Evolutionary conservation across 2,113 vertebrate genomes (phyloP), one percentile per base, ranked within the genome.

Genomic region (Paramisgurnus dabryanus): DNA sequence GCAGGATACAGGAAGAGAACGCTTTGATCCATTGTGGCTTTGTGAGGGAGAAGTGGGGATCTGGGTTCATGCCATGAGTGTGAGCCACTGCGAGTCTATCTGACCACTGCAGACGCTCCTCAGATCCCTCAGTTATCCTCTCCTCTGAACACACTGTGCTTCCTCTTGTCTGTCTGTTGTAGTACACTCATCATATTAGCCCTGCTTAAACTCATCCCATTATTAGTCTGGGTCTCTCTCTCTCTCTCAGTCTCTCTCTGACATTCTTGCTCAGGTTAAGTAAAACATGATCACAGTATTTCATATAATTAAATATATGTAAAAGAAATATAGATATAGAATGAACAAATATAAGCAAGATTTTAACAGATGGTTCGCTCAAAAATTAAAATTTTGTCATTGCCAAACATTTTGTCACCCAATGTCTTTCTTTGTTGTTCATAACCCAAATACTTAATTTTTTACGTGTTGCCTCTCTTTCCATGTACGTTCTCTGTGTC

Each of bases 1-100:
- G 76, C 82, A 72, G 78, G 76, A 81, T 88, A 85, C 87, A 86
- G 82, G 82, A 68, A 84, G 74, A 49, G 82, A 87, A 88, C 87
- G 86, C 84, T 87, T 80, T 85, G 85, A 74, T 78, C 76, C 75
- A 88, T 15, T 39, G 43, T 22, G 72, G 58, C 43, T 75, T 75
- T 75, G 71, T 61, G 57, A 47, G 71, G 60, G 41, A 27, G 58
- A 22, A 61, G 43, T 64, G 8, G 10, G 41, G 58, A 75, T 61
- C 41, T 64, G 72, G 72, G 22, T 8, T 27, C 18, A 15, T 64
- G 72, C 72, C 72, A 75, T 39, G 58, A 75, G 58, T 60, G 72
- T 47, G 71, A 61, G 57, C 40, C 41, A 7, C 39, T 73, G 11
- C 22, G 70, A 73, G 70, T 60, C n/a, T 75, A 75, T 75, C 57